Evolutionary conservation across 2,797 vertebrate genomes (phyloP), one percentile per base, ranked within the genome.

Genomic region (Schizopygopsis malacanthus): DNA sequence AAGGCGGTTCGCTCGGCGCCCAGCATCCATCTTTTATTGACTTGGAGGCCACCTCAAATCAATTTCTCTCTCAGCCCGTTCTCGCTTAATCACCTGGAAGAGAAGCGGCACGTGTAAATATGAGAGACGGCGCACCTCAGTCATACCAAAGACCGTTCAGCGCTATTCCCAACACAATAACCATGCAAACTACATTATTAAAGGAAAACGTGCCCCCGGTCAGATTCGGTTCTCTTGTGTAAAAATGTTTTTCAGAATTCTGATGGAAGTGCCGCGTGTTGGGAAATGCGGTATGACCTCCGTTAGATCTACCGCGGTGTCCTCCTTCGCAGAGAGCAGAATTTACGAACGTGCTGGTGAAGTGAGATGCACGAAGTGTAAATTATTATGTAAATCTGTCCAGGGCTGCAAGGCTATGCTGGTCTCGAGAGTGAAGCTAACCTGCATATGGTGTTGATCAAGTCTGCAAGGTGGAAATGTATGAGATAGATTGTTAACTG

Each of bases 311-410:
- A 78, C 39, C 16, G 16, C 22, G 20, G 33, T 16, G 76, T 83
- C 84, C 81, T 81, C 33, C 52, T 79, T 77, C 73, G 56, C 72
- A 18, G 70, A 83, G 69, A 81, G 43, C 18, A 33, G 33, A 86
- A 89, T 87, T 63, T 54, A 41, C 63, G 71, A 70, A 82, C 86
- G 85, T 86, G 88, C 82, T 82, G 85, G 56, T 61, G 84, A 82
- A 61, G 76, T 87, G 89, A 86, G 84, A 87, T 86, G 25, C 85
- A n/a, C 28, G 2, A 50, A 65, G 65, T 59, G 85, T 93, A 95
- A 95, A 96, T 96, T 94, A 94, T 94, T 95, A 95, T 95, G 93
- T 95, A 94, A 95, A 95, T 94, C 89, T 93, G 92, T 93, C 93
- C 84, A 84, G 79, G 72, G 93, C 94, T 95, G 95, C 86, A 83